A percentile compares a stretch with the other conserved stretches of the same genome.
These are phyloP conservation scores for Dryocosmus kuriphilus DNA, from an alignment of 2,888 invertebrate genomes.

Conservation along the genomic window DNA sequence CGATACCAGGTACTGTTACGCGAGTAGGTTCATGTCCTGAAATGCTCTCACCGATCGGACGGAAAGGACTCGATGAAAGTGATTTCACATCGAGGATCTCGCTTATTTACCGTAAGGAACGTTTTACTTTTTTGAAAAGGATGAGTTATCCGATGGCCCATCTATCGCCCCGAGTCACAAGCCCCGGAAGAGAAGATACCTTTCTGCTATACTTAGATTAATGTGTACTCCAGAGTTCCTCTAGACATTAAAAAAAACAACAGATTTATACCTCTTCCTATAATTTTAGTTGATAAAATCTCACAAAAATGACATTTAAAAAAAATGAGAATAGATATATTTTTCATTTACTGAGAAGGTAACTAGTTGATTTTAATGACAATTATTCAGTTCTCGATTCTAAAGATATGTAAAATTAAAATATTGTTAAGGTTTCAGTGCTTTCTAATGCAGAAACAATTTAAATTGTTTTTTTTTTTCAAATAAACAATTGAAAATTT, in stretches of 20 bases:
- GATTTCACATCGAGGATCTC: conserved; percentile 34
- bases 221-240: conserved; percentile 21
- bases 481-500: too few relatives aligned
- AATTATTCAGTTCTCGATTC: too few relatives aligned
- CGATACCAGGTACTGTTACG: conserved; percentile 35
- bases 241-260: neutral
- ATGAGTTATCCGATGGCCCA: conserved; percentile 22
- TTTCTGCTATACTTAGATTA: conserved; percentile 26
- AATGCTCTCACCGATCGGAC: conserved; percentile 32
- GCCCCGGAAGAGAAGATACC: conserved; percentile 28
- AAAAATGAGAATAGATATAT: neutral
- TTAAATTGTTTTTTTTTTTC: too few relatives aligned
- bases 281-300: conserved; percentile 20
- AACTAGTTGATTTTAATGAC: too few relatives aligned
- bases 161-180: conserved; percentile 33
- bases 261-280: neutral
- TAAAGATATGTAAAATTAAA: too few relatives aligned
- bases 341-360: too few relatives aligned
- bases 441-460: too few relatives aligned
- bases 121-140: conserved; percentile 28
- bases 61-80: conserved; percentile 36
- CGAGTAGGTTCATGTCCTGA: conserved; percentile 29
- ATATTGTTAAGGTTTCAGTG: too few relatives aligned
- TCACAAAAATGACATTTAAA: conserved; percentile 3
- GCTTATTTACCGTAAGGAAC: conserved; percentile 26